Conservation (phyloP, 2,888 invertebrate species). For the Lasius fuliginosus region DNA sequence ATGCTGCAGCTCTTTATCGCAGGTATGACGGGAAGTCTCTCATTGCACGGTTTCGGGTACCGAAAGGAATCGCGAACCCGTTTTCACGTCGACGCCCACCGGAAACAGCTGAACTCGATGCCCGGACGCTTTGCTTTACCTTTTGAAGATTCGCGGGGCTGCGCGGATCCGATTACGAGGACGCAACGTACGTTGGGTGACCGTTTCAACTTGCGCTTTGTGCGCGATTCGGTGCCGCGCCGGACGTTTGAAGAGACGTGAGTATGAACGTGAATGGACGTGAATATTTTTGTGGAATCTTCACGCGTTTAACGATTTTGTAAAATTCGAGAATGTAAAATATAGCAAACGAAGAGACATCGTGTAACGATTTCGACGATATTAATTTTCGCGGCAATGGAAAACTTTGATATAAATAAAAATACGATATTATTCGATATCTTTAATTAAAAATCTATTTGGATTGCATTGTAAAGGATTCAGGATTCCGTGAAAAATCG, state of each 20-base stretch:
- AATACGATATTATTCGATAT: neutral
- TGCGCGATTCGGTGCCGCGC: slow-evolving; percentile 53
- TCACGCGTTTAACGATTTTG: neutral
- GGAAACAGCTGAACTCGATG: slow-evolving; percentile 84
- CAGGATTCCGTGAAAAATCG: slow-evolving; percentile 2
- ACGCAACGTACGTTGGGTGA: slow-evolving; percentile 81
- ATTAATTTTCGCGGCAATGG: neutral
- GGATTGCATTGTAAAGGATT: neutral
- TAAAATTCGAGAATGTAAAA: neutral
- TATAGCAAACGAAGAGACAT: neutral
- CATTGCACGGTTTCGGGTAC: slow-evolving; percentile 68
- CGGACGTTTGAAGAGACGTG: slow-evolving; percentile 1
- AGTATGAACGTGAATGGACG: neutral
- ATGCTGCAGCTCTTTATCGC: slow-evolving; percentile 33
- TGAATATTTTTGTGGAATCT: neutral
- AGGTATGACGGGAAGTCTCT: slow-evolving; percentile 62
- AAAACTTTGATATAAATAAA: neutral
- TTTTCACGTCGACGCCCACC: slow-evolving; percentile 85
- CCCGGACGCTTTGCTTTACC: slow-evolving; percentile 83
- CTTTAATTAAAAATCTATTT: neutral
- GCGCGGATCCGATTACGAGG: slow-evolving; percentile 84
- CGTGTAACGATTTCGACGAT: neutral
- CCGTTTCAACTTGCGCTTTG: slow-evolving; percentile 77
- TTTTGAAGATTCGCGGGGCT: slow-evolving; percentile 80
- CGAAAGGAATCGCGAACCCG: slow-evolving; percentile 82